Conservation (phyloP, 1,140 invertebrate species). For the Trachelipus rathkii region DNA sequence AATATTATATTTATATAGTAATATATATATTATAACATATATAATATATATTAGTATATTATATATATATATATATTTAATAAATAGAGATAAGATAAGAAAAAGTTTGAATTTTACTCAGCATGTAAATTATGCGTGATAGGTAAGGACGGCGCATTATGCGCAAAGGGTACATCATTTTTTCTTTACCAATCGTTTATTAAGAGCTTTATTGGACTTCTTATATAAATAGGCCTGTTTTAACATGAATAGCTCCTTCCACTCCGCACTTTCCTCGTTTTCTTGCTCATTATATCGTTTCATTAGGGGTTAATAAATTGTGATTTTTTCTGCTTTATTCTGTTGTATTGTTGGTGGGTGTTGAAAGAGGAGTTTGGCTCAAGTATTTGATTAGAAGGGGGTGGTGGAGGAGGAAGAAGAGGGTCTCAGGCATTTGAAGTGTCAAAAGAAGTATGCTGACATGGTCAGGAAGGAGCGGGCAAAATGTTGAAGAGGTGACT, state of each 20-base stretch:
- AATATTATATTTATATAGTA: too few relatives aligned
- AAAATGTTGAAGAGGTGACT: slow-evolving; percentile 63
- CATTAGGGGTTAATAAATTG: slow-evolving; percentile 89
- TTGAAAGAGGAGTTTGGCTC: slow-evolving; percentile 72
- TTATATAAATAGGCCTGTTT: slow-evolving; percentile 97
- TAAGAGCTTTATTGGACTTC: slow-evolving; percentile 87
- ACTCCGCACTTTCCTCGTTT: slow-evolving; percentile 72
- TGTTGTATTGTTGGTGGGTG: slow-evolving; percentile 68
- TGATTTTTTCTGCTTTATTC: slow-evolving; percentile 86
- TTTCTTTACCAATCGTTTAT: slow-evolving; percentile 98
- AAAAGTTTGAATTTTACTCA: slow-evolving; percentile 52
- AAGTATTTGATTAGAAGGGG: slow-evolving; percentile 59
- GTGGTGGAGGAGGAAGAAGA: slow-evolving; percentile 63
- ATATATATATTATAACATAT: too few relatives aligned
- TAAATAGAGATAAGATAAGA: too few relatives aligned
- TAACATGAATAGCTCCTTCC: slow-evolving; percentile 93
- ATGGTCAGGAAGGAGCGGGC: slow-evolving; percentile 82
- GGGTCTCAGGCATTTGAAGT: slow-evolving; percentile 75
- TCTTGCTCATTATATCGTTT: slow-evolving; percentile 72
- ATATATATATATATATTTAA: too few relatives aligned
- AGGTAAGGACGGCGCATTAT: slow-evolving; percentile 88
- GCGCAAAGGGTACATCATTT: slow-evolving; percentile 97
- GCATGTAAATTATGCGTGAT: slow-evolving; percentile 92
- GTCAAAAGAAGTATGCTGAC: slow-evolving; percentile 65
- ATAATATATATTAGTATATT: too few relatives aligned